Evolutionary conservation across 2,888 invertebrate genomes (phyloP).

Genomic region (Xestobium rufovillosum): DNA sequence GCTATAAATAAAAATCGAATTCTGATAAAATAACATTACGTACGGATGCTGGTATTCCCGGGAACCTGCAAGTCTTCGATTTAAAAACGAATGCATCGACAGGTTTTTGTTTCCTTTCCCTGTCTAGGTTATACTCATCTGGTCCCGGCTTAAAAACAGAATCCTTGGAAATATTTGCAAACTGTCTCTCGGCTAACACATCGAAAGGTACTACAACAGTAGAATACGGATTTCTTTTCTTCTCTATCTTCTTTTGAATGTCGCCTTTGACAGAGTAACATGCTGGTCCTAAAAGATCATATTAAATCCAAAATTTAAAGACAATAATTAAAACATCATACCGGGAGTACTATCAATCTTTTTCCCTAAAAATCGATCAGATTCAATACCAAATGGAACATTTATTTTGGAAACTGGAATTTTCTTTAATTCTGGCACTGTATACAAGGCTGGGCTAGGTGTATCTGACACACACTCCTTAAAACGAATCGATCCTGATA

Average conservation of each 20-base stretch:
- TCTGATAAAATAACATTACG: too few species aligned
- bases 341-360: conserved; percentile 10
- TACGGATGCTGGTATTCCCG: conserved; percentile 14
- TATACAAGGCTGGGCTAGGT: conserved; percentile 30
- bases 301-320: background rate
- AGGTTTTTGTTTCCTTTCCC: conserved; percentile 11
- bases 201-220: conserved; percentile 26
- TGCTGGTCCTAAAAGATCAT: conserved; percentile 21
- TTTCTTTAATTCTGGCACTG: too few species aligned
- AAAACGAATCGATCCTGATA: conserved; percentile 27
- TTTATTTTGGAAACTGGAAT: conserved; percentile 22
- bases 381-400: conserved; percentile 20
- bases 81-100: conserved; percentile 22
- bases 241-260: conserved; percentile 21
- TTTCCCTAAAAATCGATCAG: conserved; percentile 12
- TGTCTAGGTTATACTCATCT: conserved; percentile 25
- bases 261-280: conserved; percentile 24
- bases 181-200: conserved; percentile 23
- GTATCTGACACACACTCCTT: conserved; percentile 11
- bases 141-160: conserved; percentile 26
- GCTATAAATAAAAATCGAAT: too few species aligned
- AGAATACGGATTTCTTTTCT: conserved; percentile 22
- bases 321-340: conserved; percentile 6
- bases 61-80: conserved; percentile 24
- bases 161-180: conserved; percentile 22